Evolutionary conservation across 2,888 invertebrate species (phyloP).

Genomic region (Odontothrips loti): DNA sequence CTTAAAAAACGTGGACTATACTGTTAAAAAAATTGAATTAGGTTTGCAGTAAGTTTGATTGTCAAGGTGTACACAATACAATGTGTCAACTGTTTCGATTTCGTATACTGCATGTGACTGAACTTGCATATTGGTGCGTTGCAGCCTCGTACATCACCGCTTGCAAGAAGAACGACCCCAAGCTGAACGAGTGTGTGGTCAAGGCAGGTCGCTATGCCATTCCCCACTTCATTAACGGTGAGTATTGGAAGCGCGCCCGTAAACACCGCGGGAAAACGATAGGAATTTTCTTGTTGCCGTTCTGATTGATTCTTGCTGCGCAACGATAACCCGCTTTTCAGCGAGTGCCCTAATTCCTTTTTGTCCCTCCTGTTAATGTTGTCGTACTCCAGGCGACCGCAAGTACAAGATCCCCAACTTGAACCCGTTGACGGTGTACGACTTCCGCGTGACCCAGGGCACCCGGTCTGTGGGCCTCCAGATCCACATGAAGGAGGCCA

Average conservation of each 20-base stretch:
- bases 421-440: slow-evolving; percentile 40
- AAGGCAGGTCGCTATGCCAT: slow-evolving; percentile 38
- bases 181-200: slow-evolving; percentile 40
- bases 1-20: too few relatives aligned
- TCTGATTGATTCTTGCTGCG: too few relatives aligned
- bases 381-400: slow-evolving; percentile 41
- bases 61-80: too few relatives aligned
- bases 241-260: slow-evolving; percentile 5
- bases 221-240: slow-evolving; percentile 40
- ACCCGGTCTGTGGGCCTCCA: slow-evolving; percentile 39
- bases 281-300: too few relatives aligned
- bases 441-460: slow-evolving; percentile 39
- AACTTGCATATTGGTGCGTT: not conserved
- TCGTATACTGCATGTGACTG: not conserved
- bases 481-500: slow-evolving; percentile 38
- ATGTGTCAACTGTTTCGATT: not conserved
- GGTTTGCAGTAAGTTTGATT: too few relatives aligned
- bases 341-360: not conserved
- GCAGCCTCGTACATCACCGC: slow-evolving; percentile 40
- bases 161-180: slow-evolving; percentile 40
- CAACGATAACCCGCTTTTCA: too few relatives aligned
- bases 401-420: slow-evolving; percentile 41
- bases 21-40: too few relatives aligned
- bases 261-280: too few relatives aligned
- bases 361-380: slow-evolving; percentile 23